These are phyloP conservation scores for Dendrolimus pini DNA, from an alignment of 2,888 invertebrate genomes.

Conservation along the genomic window DNA sequence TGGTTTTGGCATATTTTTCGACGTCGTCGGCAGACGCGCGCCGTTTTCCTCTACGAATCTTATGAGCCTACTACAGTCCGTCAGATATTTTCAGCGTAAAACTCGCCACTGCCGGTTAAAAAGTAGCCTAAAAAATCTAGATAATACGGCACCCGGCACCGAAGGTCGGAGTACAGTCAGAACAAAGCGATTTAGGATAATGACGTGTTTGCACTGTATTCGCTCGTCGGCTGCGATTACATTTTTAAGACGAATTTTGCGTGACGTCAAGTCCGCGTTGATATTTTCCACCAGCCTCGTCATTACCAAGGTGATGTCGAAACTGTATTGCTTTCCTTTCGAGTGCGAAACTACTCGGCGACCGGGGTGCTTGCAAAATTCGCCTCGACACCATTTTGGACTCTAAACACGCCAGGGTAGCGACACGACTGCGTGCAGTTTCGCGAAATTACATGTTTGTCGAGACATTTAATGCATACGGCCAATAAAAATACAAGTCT, in stretches of 20 bases:
- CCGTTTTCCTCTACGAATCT: slow-evolving; percentile 49
- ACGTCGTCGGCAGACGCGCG: slow-evolving; percentile 36
- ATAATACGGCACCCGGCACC: slow-evolving; percentile 12
- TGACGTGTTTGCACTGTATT: slow-evolving; percentile 9
- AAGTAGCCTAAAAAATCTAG: slow-evolving; percentile 2
- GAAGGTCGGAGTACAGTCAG: slow-evolving; percentile 6
- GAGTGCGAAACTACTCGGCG: slow-evolving; percentile 29
- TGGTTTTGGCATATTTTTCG: slow-evolving; percentile 67
- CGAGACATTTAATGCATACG: slow-evolving; percentile 55
- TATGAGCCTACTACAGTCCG: slow-evolving; percentile 25
- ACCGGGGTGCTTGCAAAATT: slow-evolving; percentile 22
- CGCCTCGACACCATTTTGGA: slow-evolving; percentile 23
- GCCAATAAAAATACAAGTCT: slow-evolving; percentile 64
- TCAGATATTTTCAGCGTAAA: slow-evolving; percentile 28
- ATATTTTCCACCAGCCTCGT: slow-evolving; percentile 35
- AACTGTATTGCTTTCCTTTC: slow-evolving; percentile 42
- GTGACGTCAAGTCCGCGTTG: slow-evolving; percentile 35
- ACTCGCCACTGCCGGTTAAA: slow-evolving; percentile 7
- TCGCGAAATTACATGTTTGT: slow-evolving; percentile 40
- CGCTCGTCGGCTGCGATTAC: slow-evolving; percentile 21
- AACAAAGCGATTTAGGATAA: slow-evolving; percentile 23
- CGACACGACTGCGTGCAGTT: slow-evolving; percentile 33
- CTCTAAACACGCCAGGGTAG: slow-evolving; percentile 32
- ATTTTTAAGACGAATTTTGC: slow-evolving; percentile 28
- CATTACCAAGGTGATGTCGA: slow-evolving; percentile 46